Conservation (phyloP, 2,797 vertebrate species). For the Mormyrus hasselquistii region DNA sequence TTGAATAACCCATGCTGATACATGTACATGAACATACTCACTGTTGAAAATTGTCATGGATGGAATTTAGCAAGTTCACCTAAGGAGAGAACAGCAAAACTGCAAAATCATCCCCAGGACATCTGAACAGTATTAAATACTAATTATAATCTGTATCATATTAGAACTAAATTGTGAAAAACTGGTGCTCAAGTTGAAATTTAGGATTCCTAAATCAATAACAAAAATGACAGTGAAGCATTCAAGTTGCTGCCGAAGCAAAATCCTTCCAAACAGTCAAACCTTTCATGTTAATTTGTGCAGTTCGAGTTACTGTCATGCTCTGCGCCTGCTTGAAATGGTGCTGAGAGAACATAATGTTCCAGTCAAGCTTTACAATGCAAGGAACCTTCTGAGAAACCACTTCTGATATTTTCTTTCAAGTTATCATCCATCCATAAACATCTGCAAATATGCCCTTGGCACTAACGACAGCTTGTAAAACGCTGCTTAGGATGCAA, state of each 20-base stretch:
- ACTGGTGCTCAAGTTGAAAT: not conserved
- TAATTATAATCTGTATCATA: not conserved
- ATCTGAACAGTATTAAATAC: not conserved
- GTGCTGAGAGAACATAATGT: not conserved
- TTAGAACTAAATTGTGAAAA: not conserved
- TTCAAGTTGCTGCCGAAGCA: not conserved
- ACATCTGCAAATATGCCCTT: not conserved
- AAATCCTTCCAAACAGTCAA: not conserved
- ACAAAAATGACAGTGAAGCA: not conserved
- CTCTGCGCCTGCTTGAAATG: not conserved
- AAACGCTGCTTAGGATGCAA: not conserved
- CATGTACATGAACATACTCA: conserved; percentile 60
- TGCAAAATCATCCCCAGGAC: not conserved
- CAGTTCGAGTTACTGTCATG: not conserved
- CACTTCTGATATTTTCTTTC: not conserved
- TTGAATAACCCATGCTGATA: not conserved
- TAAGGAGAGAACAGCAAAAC: conserved; percentile 37
- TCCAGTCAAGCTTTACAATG: not conserved
- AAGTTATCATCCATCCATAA: not conserved
- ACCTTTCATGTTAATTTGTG: not conserved
- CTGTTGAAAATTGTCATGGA: conserved; percentile 97
- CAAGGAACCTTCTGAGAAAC: not conserved
- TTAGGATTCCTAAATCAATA: not conserved
- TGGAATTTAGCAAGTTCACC: conserved; percentile 93
- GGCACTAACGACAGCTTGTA: conserved; percentile 11